Evolutionary conservation across 2,797 vertebrate species (phyloP).

Genomic region (Hephaestus fuliginosus): DNA sequence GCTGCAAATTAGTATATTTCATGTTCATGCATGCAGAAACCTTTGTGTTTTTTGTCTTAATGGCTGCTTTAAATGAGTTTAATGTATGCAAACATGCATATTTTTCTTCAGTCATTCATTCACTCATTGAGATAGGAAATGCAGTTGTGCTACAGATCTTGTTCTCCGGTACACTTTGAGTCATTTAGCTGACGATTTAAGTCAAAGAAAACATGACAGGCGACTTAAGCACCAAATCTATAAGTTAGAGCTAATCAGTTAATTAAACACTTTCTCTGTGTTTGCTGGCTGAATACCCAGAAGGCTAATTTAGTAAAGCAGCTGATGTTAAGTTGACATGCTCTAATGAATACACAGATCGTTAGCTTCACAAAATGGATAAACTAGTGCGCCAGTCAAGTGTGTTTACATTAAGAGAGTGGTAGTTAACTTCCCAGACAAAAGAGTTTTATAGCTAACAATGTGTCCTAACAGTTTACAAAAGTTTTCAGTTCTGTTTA

Average conservation of each 20-base stretch:
- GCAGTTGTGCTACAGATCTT: not conserved
- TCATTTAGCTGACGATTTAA: not conserved
- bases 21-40: not conserved
- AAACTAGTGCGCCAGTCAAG: not conserved
- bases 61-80: not conserved
- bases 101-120: not conserved
- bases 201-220: not conserved
- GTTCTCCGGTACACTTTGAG: not conserved
- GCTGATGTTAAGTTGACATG: not conserved
- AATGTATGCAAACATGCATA: not conserved
- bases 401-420: not conserved
- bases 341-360: conserved; percentile 6
- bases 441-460: not conserved
- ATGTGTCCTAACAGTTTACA: not conserved
- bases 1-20: conserved; percentile 1
- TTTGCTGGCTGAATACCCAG: conserved; percentile 7
- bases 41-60: not conserved
- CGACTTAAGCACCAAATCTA: not conserved
- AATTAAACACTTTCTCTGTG: not conserved
- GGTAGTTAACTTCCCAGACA: not conserved
- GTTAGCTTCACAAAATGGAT: not conserved
- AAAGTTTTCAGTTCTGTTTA: not conserved
- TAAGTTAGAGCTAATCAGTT: not conserved
- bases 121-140: not conserved
- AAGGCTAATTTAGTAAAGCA: conserved; percentile 26